Conservation (phyloP, 2,113 vertebrate genomes). For the Pachycephala philippinensis region DNA sequence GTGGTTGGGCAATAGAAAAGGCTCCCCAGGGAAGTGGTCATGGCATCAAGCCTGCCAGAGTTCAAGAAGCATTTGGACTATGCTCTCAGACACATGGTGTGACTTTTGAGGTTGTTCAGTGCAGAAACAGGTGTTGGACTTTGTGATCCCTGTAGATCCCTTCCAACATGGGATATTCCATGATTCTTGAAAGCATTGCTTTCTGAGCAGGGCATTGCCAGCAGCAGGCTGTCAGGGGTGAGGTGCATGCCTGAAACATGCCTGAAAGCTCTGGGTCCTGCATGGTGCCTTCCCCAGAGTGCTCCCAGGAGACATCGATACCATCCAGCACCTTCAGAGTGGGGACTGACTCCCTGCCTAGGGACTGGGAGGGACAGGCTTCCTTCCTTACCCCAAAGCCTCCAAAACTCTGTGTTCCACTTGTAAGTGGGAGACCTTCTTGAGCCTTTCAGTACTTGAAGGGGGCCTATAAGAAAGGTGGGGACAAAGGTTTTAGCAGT, state of each 20-base stretch:
- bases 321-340: neutral
- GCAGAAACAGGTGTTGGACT: neutral
- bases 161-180: neutral
- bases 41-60: neutral
- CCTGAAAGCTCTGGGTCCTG: too few relatives aligned
- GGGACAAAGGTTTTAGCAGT: neutral
- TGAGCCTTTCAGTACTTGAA: neutral
- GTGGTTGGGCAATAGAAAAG: neutral
- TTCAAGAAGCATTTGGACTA: neutral
- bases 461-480: neutral
- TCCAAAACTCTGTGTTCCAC: neutral
- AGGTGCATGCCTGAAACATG: neutral
- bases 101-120: neutral
- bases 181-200: neutral
- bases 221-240: neutral
- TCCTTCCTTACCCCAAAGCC: neutral
- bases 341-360: neutral
- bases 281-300: fast-evolving
- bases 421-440: neutral
- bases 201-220: neutral
- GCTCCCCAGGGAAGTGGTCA: neutral
- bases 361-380: neutral
- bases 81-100: neutral
- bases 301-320: neutral
- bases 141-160: neutral